Evolutionary conservation across 2,797 vertebrate genomes (phyloP).

Genomic region (Alca torda): DNA sequence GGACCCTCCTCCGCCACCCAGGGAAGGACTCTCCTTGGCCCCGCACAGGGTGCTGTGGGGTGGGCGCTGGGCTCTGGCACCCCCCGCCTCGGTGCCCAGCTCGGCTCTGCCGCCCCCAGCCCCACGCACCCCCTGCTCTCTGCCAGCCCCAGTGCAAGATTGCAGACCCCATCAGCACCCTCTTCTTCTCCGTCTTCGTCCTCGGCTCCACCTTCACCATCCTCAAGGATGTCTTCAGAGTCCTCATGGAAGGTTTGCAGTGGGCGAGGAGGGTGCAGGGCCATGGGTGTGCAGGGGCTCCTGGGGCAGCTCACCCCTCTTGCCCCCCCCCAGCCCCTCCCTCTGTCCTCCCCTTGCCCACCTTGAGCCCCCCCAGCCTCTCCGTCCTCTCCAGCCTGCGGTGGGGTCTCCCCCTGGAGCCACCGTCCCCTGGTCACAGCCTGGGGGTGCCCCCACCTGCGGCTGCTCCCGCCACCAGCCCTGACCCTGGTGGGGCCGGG

Average conservation of each 20-base stretch:
- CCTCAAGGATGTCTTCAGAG: constrained; percentile 90
- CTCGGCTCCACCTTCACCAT: constrained; percentile 91
- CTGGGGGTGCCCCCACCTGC: neutral
- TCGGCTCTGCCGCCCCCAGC: neutral
- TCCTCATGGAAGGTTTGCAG: constrained; percentile 92
- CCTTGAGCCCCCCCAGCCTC: too few relatives aligned
- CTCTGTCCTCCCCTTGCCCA: neutral
- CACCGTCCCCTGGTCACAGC: neutral
- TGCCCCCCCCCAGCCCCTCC: neutral
- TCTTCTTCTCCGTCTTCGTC: constrained; percentile 93
- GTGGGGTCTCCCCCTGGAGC: neutral
- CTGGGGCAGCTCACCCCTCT: neutral
- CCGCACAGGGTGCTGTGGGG: accelerated
- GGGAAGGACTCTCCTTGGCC: neutral
- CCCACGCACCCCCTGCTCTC: neutral
- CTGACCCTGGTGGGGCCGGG: accelerated
- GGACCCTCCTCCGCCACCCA: accelerated
- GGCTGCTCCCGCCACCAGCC: neutral
- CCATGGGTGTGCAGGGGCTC: accelerated
- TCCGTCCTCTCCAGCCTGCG: neutral
- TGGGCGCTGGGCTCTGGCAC: neutral
- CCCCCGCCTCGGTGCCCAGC: neutral
- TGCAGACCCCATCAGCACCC: constrained; percentile 94
- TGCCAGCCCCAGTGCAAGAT: constrained; percentile 94
- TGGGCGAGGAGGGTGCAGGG: accelerated